phyloP scores from a whole-genome alignment of 2,113 vertebrate genomes.

The Orycteropus afer region DNA sequence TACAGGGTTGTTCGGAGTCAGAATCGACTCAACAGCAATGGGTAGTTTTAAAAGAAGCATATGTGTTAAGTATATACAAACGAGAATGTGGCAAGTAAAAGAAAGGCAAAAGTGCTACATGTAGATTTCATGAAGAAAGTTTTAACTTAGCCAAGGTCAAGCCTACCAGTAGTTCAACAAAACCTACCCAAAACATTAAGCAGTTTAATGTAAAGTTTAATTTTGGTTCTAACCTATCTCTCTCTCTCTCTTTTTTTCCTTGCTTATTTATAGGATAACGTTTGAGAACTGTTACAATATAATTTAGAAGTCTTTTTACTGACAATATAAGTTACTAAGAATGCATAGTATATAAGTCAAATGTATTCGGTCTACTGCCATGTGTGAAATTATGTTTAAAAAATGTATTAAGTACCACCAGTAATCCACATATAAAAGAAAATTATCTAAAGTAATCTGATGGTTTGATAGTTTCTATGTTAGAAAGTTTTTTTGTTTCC shows the following conservation, averaged over 20 bases:
- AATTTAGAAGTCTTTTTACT: background rate
- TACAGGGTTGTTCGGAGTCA: no score
- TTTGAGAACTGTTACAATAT: background rate
- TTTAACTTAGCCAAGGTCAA: background rate
- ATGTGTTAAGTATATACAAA: background rate
- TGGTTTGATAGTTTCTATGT: conserved; percentile 13
- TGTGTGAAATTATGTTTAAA: background rate
- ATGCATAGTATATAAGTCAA: background rate
- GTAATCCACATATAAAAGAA: conserved; percentile 77
- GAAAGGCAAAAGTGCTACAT: background rate
- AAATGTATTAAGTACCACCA: conserved; percentile 68
- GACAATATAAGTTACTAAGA: background rate
- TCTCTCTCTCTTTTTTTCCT: background rate
- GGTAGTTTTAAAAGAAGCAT: background rate
- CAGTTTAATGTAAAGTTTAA: background rate
- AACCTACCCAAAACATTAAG: background rate
- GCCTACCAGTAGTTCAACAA: background rate
- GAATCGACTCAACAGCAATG: no score
- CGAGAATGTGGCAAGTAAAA: background rate
- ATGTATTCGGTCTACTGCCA: background rate
- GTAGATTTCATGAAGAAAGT: background rate
- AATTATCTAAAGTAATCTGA: conserved; percentile 73
- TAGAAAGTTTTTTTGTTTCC: conserved; percentile 71
- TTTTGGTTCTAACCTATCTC: background rate
- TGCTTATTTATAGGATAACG: background rate